Conservation (phyloP, 23 tunicate genomes). For the Corella eumyota region DNA sequence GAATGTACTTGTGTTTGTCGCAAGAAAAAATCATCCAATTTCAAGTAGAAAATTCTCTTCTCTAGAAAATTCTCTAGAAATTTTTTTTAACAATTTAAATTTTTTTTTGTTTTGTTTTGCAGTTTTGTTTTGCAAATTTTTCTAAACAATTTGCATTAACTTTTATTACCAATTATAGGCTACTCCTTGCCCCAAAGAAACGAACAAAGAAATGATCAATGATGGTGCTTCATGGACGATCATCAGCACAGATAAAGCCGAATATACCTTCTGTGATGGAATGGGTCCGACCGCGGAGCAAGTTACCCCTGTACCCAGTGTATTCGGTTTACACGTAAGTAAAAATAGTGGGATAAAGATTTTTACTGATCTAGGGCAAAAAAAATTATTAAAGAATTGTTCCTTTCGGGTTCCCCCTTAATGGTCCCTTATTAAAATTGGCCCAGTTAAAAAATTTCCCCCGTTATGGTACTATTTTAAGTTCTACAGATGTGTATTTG, state of each 20-base stretch:
- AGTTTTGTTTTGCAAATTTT: too few species aligned
- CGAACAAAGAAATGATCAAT: conserved; percentile 85
- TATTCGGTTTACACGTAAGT: conserved; percentile 52
- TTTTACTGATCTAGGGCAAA: background rate
- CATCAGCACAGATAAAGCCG: conserved; percentile 89
- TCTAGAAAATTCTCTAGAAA: too few species aligned
- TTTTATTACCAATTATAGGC: too few species aligned
- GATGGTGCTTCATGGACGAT: conserved; percentile 98
- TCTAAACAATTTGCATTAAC: too few species aligned
- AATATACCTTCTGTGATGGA: conserved; percentile 88
- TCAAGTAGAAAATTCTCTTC: conserved; percentile 44
- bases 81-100: too few species aligned
- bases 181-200: conserved; percentile 86
- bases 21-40: conserved; percentile 91
- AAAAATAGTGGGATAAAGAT: background rate
- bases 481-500: too few species aligned
- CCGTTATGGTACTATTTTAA: too few species aligned
- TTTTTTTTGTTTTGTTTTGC: too few species aligned
- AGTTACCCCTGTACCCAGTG: conserved; percentile 79
- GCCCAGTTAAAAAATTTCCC: too few species aligned
- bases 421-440: background rate
- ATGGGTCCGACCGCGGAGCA: conserved; percentile 92
- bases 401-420: background rate
- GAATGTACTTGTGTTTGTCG: conserved; percentile 80
- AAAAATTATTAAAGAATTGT: background rate